These are phyloP conservation scores for Epiblema foenella DNA, from an alignment of 2,888 invertebrate species.

Conservation along the genomic window DNA sequence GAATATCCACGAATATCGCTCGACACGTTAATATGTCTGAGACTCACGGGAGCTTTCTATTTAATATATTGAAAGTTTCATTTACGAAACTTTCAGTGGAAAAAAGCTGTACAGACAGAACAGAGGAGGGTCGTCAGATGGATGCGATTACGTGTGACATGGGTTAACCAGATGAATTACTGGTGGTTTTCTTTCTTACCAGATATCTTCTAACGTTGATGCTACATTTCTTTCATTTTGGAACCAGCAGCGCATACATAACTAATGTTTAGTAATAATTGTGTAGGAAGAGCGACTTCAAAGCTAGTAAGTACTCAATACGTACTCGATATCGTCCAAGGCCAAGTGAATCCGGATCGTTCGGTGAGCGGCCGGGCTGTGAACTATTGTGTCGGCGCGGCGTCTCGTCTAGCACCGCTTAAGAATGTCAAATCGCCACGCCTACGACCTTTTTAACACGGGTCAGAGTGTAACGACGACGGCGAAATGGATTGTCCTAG, in stretches of 20 bases:
- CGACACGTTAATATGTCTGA: no score
- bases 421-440: slow-evolving; percentile 78
- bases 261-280: background rate
- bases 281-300: slow-evolving; percentile 26
- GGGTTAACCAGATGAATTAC: background rate
- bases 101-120: no score
- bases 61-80: no score
- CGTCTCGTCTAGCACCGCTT: slow-evolving; percentile 54
- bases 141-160: no score
- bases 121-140: no score
- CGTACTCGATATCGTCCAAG: slow-evolving; percentile 69
- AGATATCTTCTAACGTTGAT: background rate
- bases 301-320: slow-evolving; percentile 52
- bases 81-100: background rate
- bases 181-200: background rate
- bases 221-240: background rate
- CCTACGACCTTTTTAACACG: slow-evolving; percentile 53
- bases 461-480: slow-evolving; percentile 57
- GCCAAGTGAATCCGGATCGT: slow-evolving; percentile 74
- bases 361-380: slow-evolving; percentile 76
- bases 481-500: slow-evolving; percentile 45
- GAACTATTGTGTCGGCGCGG: slow-evolving; percentile 71
- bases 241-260: background rate
- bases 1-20: no score
- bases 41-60: no score